Conservation (phyloP, 1,140 invertebrate genomes). For the Drosophila seguyi region DNA sequence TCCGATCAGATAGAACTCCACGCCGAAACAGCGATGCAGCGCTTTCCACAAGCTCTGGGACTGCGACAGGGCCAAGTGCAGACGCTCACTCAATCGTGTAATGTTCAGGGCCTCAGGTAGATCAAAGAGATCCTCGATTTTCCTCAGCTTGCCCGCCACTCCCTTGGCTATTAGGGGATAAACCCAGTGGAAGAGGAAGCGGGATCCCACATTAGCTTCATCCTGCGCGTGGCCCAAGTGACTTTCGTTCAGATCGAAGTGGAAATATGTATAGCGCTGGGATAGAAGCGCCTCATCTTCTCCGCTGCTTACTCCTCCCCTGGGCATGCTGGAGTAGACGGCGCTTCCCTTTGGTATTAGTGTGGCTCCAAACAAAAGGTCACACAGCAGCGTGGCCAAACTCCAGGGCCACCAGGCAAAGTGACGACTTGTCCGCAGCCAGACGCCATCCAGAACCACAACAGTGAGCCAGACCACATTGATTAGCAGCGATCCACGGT, state of each 20-base stretch:
- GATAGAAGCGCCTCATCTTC: slow-evolving; percentile 88
- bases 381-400: slow-evolving; percentile 86
- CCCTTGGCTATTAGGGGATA: slow-evolving; percentile 94
- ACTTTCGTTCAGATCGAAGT: slow-evolving; percentile 86
- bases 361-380: slow-evolving; percentile 88
- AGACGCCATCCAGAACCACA: slow-evolving; percentile 88
- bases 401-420: slow-evolving; percentile 85
- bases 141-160: slow-evolving; percentile 89
- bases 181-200: slow-evolving; percentile 95
- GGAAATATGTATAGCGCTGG: slow-evolving; percentile 78
- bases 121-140: slow-evolving; percentile 93
- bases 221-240: slow-evolving; percentile 94
- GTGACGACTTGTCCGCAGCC: slow-evolving; percentile 86
- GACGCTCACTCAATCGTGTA: slow-evolving; percentile 61
- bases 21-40: slow-evolving; percentile 93
- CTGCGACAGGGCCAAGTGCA: slow-evolving; percentile 67
- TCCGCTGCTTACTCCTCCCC: not conserved
- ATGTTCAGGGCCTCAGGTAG: slow-evolving; percentile 87
- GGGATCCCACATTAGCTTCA: slow-evolving; percentile 89
- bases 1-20: slow-evolving; percentile 95
- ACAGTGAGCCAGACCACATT: slow-evolving; percentile 89
- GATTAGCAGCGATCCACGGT: slow-evolving; percentile 90
- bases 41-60: slow-evolving; percentile 88
- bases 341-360: slow-evolving; percentile 87
- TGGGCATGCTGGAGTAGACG: slow-evolving; percentile 20